Conservation (phyloP, 2,888 invertebrate species). For the Philhelius pedissequus region DNA sequence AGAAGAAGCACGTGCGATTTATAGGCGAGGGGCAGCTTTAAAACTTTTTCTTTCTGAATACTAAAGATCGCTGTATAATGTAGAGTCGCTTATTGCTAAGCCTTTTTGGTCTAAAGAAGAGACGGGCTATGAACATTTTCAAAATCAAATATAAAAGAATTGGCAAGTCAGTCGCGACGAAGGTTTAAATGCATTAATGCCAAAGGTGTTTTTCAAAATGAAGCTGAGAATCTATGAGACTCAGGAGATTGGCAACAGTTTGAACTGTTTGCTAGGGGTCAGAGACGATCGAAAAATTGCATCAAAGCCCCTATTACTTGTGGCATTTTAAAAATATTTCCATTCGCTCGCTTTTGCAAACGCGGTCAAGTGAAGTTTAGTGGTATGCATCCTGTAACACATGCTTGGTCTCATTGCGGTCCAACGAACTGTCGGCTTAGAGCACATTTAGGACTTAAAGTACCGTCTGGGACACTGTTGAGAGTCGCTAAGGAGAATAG, state of each 20-base stretch:
- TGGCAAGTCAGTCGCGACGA: conserved; percentile 89
- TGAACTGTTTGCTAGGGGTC: conserved; percentile 87
- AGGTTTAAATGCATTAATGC: conserved; percentile 81
- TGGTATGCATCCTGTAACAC: conserved; percentile 89
- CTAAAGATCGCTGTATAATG: conserved; percentile 93
- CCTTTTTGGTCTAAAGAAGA: conserved; percentile 90
- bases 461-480: conserved; percentile 86
- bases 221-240: conserved; percentile 86
- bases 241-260: conserved; percentile 91
- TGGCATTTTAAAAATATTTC: conserved; percentile 83
- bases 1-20: conserved; percentile 84
- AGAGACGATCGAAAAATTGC: conserved; percentile 80
- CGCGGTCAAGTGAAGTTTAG: conserved; percentile 93
- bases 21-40: conserved; percentile 82
- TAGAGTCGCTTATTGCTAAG: conserved; percentile 84
- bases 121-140: conserved; percentile 81
- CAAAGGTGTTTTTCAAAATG: conserved; percentile 81
- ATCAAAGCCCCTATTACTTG: conserved; percentile 87
- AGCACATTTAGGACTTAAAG: conserved; percentile 89
- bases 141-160: conserved; percentile 83
- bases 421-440: conserved; percentile 93
- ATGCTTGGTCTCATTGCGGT: conserved; percentile 93
- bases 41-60: conserved; percentile 86
- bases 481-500: conserved; percentile 87
- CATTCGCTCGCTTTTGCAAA: conserved; percentile 84